Percentiles rank a stretch among this genome's conserved stretches.
These are phyloP conservation scores for Elephas maximus DNA, from an alignment of 2,113 vertebrate species.

Conservation along the genomic window DNA sequence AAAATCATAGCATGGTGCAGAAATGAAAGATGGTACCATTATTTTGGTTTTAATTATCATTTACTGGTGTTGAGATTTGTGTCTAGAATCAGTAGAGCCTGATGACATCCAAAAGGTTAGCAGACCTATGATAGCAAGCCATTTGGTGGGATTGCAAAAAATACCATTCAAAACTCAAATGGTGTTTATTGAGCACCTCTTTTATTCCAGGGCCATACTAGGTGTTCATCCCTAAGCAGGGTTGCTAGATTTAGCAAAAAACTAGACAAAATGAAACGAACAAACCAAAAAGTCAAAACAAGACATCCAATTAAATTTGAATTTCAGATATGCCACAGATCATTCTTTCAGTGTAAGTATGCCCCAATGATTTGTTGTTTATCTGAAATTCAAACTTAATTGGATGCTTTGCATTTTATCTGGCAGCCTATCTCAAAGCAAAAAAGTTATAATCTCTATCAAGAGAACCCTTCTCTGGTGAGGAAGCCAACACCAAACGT, in stretches of 20 bases:
- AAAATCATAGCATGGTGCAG: not conserved
- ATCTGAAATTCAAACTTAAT: not conserved
- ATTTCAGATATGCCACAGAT: not conserved
- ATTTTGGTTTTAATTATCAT: slow-evolving; percentile 18
- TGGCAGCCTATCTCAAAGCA: not conserved
- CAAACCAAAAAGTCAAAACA: not conserved
- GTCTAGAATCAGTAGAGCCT: slow-evolving; percentile 31
- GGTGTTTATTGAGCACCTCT: not conserved
- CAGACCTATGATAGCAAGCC: not conserved
- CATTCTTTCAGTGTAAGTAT: not conserved
- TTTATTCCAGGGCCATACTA: not conserved
- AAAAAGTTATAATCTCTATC: not conserved
- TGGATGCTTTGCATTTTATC: not conserved
- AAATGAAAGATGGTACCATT: not conserved
- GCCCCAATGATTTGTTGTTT: not conserved
- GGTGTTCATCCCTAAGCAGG: not conserved
- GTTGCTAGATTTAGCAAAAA: not conserved
- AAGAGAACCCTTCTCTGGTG: not conserved
- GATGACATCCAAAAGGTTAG: not conserved
- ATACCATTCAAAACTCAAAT: not conserved
- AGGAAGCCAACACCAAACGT: rapidly evolving
- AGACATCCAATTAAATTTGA: not conserved
- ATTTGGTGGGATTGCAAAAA: not conserved
- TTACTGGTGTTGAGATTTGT: not conserved
- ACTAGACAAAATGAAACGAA: not conserved